Conservation (phyloP, 2,113 vertebrate genomes). For the Clarias macrocephalus region DNA sequence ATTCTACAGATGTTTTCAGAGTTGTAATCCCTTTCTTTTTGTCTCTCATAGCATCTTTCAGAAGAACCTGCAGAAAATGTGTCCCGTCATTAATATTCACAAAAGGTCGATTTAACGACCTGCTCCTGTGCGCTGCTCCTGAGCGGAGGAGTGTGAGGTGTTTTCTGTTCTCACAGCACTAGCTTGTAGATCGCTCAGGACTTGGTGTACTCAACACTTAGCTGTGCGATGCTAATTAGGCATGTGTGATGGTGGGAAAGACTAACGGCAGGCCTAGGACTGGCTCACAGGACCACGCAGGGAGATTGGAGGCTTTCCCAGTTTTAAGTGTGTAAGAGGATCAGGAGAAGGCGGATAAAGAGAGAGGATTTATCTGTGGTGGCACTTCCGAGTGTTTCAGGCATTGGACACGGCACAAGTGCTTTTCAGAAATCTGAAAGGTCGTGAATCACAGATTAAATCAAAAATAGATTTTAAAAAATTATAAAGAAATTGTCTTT, state of each 20-base stretch:
- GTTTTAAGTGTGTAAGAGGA: constrained; percentile 38
- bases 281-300: neutral
- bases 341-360: constrained; percentile 26
- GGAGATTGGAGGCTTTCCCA: constrained; percentile 11
- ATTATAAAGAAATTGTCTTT: no score
- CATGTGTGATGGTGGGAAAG: constrained; percentile 22
- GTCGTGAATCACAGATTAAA: no score
- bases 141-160: neutral
- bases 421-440: neutral
- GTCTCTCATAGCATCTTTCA: neutral
- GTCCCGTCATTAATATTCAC: neutral
- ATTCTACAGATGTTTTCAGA: neutral
- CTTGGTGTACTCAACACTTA: neutral
- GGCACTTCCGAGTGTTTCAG: neutral
- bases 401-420: neutral
- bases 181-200: neutral
- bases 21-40: neutral
- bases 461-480: no score
- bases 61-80: neutral
- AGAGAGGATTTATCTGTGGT: constrained; percentile 18
- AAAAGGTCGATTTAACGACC: neutral
- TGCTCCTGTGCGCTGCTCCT: neutral
- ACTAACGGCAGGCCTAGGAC: constrained; percentile 21
- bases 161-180: neutral
- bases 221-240: constrained; percentile 24